Percentiles rank a stretch among this genome's conserved stretches.
Conservation (phyloP, 2,113 vertebrate species). For the Brachyhypopomus occidentalis region DNA sequence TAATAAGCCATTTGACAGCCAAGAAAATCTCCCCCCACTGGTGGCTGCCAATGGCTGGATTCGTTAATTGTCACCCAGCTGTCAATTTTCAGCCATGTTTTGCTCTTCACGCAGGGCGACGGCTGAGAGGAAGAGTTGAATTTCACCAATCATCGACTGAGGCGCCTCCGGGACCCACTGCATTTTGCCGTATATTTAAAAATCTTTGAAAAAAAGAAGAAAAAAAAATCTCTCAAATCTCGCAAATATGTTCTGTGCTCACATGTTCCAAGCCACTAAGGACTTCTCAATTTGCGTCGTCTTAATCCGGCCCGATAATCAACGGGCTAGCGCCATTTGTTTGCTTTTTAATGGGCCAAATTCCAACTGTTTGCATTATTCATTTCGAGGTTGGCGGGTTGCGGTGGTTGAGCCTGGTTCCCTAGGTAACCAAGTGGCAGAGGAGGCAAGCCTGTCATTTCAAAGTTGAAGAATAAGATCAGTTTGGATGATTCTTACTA, state of each 20-base stretch:
- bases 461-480: conserved; percentile 27
- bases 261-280: background rate
- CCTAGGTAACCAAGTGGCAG: conserved; percentile 39
- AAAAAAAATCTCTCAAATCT: background rate
- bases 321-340: background rate
- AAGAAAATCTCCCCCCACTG: conserved; percentile 49
- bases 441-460: conserved; percentile 46
- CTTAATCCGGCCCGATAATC: conserved; percentile 16
- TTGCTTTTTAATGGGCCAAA: conserved; percentile 33
- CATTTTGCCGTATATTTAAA: conserved; percentile 32
- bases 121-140: conserved; percentile 38
- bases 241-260: conserved; percentile 1
- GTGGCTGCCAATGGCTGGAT: conserved; percentile 41
- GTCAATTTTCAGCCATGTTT: conserved; percentile 54
- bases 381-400: conserved; percentile 4
- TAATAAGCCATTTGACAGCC: conserved; percentile 55
- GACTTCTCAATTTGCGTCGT: conserved; percentile 10
- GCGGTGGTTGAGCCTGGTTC: conserved; percentile 1
- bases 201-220: conserved; percentile 12
- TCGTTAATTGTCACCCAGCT: conserved; percentile 60
- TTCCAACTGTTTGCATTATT: conserved; percentile 48
- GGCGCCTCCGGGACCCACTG: conserved; percentile 45
- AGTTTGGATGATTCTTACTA: background rate
- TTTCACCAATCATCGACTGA: conserved; percentile 39
- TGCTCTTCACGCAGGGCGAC: conserved; percentile 29